A percentile compares a stretch with the other conserved stretches of the same genome.
Evolutionary conservation across 2,113 vertebrate species (phyloP).

Genomic region (Ploceus nigricollis): DNA sequence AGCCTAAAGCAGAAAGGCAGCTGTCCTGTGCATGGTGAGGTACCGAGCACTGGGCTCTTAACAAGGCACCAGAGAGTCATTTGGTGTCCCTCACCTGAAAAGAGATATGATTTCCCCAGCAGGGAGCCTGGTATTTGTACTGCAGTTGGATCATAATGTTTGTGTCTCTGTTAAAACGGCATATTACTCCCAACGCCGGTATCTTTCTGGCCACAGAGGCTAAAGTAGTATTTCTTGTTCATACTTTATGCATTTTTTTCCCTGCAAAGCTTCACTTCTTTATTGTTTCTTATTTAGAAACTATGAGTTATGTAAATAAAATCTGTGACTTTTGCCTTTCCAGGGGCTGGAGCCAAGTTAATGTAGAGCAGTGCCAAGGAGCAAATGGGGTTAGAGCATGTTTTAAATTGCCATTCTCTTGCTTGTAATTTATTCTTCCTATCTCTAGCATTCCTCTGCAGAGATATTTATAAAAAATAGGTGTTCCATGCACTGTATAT

Average conservation of each 20-base stretch:
- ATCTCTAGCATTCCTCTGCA: background rate
- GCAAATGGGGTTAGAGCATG: background rate
- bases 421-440: conserved; percentile 27
- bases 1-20: background rate
- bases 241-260: background rate
- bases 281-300: background rate
- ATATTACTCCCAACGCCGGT: background rate
- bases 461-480: conserved; percentile 47
- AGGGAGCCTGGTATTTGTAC: background rate
- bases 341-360: background rate
- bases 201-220: background rate
- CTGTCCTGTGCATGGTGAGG: background rate
- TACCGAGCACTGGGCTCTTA: background rate
- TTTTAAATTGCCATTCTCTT: conserved; percentile 7
- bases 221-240: background rate
- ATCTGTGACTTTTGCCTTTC: background rate
- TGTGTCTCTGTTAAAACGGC: background rate
- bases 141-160: background rate
- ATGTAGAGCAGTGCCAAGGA: background rate
- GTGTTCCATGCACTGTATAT: conserved; percentile 23
- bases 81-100: background rate
- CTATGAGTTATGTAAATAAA: background rate
- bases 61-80: background rate
- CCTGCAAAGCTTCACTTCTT: background rate
- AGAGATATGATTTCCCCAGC: background rate